Base-by-base conservation (phyloP, 2,888 invertebrate species). In the Belgica antarctica region DNA sequence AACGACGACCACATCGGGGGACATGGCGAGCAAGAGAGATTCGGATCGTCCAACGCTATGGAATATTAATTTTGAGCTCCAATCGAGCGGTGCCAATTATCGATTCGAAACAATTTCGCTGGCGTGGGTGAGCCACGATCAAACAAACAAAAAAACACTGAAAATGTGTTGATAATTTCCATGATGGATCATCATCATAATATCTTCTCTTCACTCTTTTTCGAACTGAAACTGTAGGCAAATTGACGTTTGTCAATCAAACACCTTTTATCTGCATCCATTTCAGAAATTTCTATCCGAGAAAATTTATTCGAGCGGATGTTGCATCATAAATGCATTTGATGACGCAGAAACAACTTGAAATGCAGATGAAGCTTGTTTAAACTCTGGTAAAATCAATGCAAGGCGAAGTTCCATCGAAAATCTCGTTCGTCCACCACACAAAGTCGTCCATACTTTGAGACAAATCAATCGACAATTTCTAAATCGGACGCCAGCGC, bases 131-230 rank as follows among this genome's bases (percentile, higher is more conserved):
- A 17, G 8, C 17, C 41, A 15, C 12, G 41, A 12, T 41, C 8
- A 34, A n/a, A n/a, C n/a, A n/a, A n/a, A n/a, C n/a, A n/a, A n/a
- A n/a, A n/a, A n/a, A n/a, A n/a, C n/a, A 3, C 22, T 52, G 17
- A 52, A 52, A 52, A 4, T 52, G 52, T 52, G 52, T 52, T 52
- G 52, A 52, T 52, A 52, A 52, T 52, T 52, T 52, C 52, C 52
- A 52, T 52, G 52, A 52, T 52, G 52, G 52, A 52, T 52, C 52
- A 52, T 52, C 52, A 52, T 52, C 52, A 52, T 52, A 52, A 52
- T 52, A 52, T 52, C 22, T 52, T n/a, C n/a, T 22, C 22, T 52
- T 52, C 22, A 52, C 22, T 52, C 52, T 3, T 10, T 52, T 41
- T 10, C 41, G 41, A 41, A 41, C 41, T 41, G 15, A 41, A 41